Conservation (phyloP, 2,888 invertebrate genomes). For the Drosophila atripex region DNA sequence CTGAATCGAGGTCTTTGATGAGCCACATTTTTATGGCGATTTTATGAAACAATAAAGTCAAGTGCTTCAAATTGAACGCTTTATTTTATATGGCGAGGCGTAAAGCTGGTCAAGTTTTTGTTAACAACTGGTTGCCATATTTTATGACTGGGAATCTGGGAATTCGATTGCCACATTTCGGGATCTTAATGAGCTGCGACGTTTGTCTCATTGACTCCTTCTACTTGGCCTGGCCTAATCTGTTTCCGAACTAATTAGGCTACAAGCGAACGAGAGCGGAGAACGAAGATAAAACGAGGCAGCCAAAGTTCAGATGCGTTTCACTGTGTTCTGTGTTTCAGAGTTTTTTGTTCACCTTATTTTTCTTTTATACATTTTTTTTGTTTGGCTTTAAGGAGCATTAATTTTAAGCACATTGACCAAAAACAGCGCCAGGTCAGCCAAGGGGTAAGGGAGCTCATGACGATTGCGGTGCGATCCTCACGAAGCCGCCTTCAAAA, state of each 20-base stretch:
- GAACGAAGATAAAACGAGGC: slow-evolving; percentile 37
- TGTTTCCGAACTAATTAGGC: slow-evolving; percentile 70
- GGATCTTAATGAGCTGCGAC: slow-evolving; percentile 62
- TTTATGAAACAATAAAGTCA: slow-evolving; percentile 57
- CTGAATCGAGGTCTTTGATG: neutral
- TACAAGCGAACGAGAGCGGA: slow-evolving; percentile 50
- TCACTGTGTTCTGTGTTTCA: slow-evolving; percentile 31
- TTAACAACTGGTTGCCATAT: slow-evolving; percentile 44
- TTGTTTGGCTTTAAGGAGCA: slow-evolving; percentile 53
- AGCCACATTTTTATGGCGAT: slow-evolving; percentile 57
- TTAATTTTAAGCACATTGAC: slow-evolving; percentile 73
- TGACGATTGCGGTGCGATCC: slow-evolving; percentile 63
- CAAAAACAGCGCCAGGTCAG: slow-evolving; percentile 71
- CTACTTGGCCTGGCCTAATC: slow-evolving; percentile 52
- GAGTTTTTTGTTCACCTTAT: neutral
- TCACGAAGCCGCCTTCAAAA: slow-evolving; percentile 78
- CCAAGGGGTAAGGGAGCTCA: slow-evolving; percentile 36
- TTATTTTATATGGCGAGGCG: slow-evolving; percentile 42
- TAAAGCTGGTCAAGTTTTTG: slow-evolving; percentile 61
- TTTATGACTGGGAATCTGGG: slow-evolving; percentile 13
- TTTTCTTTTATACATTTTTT: slow-evolving; percentile 22
- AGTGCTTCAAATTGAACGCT: slow-evolving; percentile 51
- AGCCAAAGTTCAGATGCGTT: slow-evolving; percentile 66
- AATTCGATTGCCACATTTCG: slow-evolving; percentile 19
- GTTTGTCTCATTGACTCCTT: slow-evolving; percentile 48